Conservation (phyloP, 2,113 vertebrate genomes). For the Peromyscus maniculatus region DNA sequence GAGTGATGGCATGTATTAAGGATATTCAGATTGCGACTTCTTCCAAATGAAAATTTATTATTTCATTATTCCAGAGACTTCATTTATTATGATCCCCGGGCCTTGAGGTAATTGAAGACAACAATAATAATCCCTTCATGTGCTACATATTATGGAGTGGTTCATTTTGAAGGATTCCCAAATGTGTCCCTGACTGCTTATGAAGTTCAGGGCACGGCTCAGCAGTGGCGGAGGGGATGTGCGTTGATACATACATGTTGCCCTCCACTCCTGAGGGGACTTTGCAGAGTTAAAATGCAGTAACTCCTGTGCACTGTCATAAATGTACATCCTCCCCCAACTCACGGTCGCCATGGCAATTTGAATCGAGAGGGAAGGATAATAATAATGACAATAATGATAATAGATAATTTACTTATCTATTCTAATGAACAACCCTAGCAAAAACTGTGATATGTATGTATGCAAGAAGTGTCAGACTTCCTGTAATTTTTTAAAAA, state of each 20-base stretch:
- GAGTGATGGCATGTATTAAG: conserved; percentile 69
- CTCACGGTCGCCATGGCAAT: not conserved
- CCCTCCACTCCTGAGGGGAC: not conserved
- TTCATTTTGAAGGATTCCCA: conserved; percentile 66
- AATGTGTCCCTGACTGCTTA: not conserved
- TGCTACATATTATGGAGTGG: conserved; percentile 17
- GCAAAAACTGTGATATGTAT: not conserved
- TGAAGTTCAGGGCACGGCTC: not conserved
- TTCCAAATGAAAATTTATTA: conserved; percentile 81
- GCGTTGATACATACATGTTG: not conserved
- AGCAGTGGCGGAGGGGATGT: not conserved
- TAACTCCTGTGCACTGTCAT: not conserved
- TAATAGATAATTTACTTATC: conserved; percentile 62
- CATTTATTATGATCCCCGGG: conserved; percentile 65
- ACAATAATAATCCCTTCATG: conserved; percentile 70
- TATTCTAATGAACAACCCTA: conserved; percentile 50
- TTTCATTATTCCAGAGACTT: conserved; percentile 77
- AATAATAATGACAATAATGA: not conserved
- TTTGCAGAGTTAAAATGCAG: not conserved
- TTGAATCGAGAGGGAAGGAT: conserved; percentile 21
- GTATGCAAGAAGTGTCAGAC: conserved; percentile 49
- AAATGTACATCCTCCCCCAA: not conserved
- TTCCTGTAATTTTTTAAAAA: conserved; percentile 58
- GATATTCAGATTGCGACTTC: conserved; percentile 68
- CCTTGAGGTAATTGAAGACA: conserved; percentile 76